These are phyloP conservation scores for Netta rufina DNA, from an alignment of 2,797 vertebrate genomes.

Conservation along the genomic window DNA sequence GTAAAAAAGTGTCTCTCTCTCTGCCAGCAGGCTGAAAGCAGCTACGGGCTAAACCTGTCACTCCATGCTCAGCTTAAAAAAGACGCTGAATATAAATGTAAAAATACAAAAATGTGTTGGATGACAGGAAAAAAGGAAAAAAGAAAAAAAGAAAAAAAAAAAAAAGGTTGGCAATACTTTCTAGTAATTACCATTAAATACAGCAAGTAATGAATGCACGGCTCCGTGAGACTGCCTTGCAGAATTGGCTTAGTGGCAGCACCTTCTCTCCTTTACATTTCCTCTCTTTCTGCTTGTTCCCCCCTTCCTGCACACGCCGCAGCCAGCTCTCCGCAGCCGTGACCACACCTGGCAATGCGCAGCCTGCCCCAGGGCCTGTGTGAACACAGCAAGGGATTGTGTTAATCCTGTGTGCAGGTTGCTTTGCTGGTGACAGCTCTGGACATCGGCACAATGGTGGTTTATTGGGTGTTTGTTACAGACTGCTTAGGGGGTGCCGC, in stretches of 20 bases:
- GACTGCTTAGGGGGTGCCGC: background rate
- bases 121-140: background rate
- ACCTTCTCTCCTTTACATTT: background rate
- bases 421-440: background rate
- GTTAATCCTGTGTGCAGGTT: background rate
- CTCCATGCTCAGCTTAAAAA: background rate
- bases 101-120: background rate
- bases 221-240: background rate
- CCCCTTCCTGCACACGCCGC: accelerated
- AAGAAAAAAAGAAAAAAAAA: no score
- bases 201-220: background rate
- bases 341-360: accelerated
- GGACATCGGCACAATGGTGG: background rate
- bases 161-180: background rate
- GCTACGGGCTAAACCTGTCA: background rate
- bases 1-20: background rate
- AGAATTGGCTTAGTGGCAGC: background rate
- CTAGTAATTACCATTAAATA: background rate
- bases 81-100: background rate
- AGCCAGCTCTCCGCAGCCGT: background rate
- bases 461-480: background rate
- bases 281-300: background rate
- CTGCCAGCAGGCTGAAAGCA: background rate
- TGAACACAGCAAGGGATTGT: background rate
- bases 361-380: accelerated